Conservation (phyloP, 2,113 vertebrate species). For the Dicaeum eximium region DNA sequence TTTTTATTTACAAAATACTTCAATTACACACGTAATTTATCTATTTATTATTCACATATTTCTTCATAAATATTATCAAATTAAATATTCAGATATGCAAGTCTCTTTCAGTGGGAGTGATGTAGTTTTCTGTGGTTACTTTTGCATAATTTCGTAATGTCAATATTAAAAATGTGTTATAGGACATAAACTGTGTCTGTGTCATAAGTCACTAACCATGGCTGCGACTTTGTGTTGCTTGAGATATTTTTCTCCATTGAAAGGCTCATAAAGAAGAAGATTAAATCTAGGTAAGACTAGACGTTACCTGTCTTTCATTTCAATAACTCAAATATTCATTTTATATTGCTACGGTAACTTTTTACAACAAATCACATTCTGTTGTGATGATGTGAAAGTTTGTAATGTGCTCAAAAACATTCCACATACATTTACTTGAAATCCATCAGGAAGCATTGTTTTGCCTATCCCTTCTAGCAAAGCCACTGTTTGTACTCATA, state of each 20-base stretch:
- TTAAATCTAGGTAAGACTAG: background rate
- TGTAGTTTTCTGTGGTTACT: background rate
- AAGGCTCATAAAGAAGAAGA: background rate
- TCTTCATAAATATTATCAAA: background rate
- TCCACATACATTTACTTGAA: background rate
- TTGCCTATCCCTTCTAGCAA: background rate
- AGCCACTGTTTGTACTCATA: background rate
- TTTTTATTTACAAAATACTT: background rate
- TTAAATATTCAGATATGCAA: background rate
- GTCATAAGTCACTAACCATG: background rate
- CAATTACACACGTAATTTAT: background rate
- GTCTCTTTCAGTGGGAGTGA: background rate
- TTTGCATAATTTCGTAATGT: background rate
- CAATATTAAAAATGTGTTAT: background rate
- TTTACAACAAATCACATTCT: background rate
- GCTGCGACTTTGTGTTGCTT: background rate
- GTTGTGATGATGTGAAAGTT: background rate
- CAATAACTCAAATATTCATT: background rate
- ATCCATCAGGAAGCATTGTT: background rate
- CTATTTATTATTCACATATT: background rate
- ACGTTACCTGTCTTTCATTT: background rate
- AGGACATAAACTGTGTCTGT: background rate
- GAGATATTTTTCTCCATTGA: background rate
- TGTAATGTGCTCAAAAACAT: background rate
- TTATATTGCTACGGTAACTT: background rate